These are phyloP conservation scores for Planiliza haematocheilus DNA, from an alignment of 2,113 vertebrate genomes.

Conservation along the genomic window DNA sequence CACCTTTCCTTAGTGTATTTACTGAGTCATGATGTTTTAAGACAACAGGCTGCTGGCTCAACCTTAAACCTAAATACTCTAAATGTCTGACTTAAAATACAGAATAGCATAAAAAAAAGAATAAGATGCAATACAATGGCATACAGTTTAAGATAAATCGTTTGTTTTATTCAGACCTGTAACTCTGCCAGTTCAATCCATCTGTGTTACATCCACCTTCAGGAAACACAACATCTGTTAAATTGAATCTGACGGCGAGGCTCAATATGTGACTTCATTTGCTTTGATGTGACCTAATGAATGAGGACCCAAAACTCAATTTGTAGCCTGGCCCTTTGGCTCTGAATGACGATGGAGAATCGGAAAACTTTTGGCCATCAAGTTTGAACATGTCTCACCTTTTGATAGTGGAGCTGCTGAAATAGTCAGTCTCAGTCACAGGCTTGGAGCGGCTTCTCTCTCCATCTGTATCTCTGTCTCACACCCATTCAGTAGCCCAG, in stretches of 20 bases:
- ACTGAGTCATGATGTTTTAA: neutral
- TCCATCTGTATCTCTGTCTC: neutral
- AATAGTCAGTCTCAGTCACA: conserved; percentile 40
- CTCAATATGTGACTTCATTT: conserved; percentile 22
- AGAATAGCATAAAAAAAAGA: no score
- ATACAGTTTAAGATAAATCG: no score
- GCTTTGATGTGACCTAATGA: conserved; percentile 35
- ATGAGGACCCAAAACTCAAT: conserved; percentile 7
- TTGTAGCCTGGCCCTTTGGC: conserved; percentile 16
- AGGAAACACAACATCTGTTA: neutral
- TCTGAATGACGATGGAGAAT: conserved; percentile 11
- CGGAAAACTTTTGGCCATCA: conserved; percentile 35
- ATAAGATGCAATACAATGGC: neutral
- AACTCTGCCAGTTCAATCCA: neutral
- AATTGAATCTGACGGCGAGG: conserved; percentile 17
- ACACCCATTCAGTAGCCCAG: conserved; percentile 7
- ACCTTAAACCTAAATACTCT: neutral
- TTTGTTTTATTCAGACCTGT: neutral
- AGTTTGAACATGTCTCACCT: conserved; percentile 27
- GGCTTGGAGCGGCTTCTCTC: conserved; percentile 1
- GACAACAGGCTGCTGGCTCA: neutral
- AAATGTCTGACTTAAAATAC: neutral
- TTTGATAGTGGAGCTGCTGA: conserved; percentile 11
- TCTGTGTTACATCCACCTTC: neutral
- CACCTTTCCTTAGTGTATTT: no score